phyloP scores from a whole-genome alignment of 2,797 vertebrate genomes.

The Heliangelus exortis region DNA sequence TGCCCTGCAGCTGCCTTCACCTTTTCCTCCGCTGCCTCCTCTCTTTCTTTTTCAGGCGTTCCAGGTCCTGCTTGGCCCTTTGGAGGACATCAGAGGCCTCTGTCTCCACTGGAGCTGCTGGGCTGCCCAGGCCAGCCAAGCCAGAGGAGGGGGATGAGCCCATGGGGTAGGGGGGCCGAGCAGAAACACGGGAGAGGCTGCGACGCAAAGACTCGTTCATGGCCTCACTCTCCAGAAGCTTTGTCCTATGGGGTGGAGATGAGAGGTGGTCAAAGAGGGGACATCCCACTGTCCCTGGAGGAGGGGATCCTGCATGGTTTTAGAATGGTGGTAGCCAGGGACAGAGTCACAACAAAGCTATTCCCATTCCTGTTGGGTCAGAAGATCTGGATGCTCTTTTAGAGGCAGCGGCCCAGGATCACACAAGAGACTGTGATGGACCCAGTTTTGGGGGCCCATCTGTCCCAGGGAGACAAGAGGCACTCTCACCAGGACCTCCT shows the following conservation, averaged over 20 bases:
- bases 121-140: conserved; percentile 74
- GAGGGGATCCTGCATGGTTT: background rate
- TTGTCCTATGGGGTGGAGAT: conserved; percentile 79
- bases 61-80: conserved; percentile 92
- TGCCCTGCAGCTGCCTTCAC: conserved; percentile 62
- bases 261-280: background rate
- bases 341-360: background rate
- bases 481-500: background rate
- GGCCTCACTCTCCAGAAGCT: conserved; percentile 93
- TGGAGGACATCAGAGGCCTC: conserved; percentile 91
- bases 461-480: background rate
- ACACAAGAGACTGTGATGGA: background rate
- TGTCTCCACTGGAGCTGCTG: conserved; percentile 81
- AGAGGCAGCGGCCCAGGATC: background rate
- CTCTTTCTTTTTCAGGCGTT: conserved; percentile 93
- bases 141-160: conserved; percentile 59
- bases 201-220: conserved; percentile 95
- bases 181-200: conserved; percentile 82
- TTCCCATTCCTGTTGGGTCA: background rate
- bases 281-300: rapidly evolving
- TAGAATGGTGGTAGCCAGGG: background rate
- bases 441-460: background rate
- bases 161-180: conserved; percentile 78
- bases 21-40: conserved; percentile 89
- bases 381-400: background rate